These are phyloP conservation scores for Triplophysa dalaica DNA, from an alignment of 2,113 vertebrate species.

Conservation along the genomic window DNA sequence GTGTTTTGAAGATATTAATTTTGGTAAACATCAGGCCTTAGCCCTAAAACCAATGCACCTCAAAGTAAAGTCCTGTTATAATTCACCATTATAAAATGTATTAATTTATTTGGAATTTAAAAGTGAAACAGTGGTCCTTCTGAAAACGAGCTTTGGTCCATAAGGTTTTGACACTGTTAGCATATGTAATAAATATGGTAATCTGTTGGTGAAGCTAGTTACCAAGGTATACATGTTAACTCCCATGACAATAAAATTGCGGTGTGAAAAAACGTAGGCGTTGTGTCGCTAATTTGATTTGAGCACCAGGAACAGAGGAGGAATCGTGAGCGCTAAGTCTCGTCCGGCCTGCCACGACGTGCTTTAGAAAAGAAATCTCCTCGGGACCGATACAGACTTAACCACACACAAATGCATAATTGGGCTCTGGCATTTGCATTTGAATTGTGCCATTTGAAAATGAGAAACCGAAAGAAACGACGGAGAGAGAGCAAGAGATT, in stretches of 20 bases:
- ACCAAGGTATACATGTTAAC: background rate
- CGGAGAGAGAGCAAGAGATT: slow-evolving; percentile 6
- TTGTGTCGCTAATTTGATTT: slow-evolving; percentile 6
- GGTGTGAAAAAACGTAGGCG: background rate
- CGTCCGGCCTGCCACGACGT: slow-evolving; percentile 57
- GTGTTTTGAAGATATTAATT: too few species aligned
- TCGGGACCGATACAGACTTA: slow-evolving; percentile 65
- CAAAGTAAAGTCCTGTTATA: too few species aligned
- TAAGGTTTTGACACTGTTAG: too few species aligned
- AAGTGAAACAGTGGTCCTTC: too few species aligned
- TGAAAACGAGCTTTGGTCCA: too few species aligned
- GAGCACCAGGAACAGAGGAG: slow-evolving; percentile 42
- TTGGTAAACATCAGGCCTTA: too few species aligned
- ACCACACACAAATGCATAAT: slow-evolving; percentile 65
- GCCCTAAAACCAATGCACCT: too few species aligned
- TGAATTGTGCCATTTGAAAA: slow-evolving; percentile 63
- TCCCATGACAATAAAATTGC: background rate
- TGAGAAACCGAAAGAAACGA: slow-evolving; percentile 24
- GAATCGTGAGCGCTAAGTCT: slow-evolving; percentile 58
- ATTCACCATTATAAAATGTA: too few species aligned
- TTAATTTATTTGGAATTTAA: too few species aligned
- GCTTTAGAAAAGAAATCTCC: slow-evolving; percentile 64
- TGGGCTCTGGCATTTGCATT: slow-evolving; percentile 70
- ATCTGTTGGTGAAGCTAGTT: too few species aligned
- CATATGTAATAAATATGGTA: too few species aligned